Percentiles rank a stretch among this genome's conserved stretches.
phyloP scores from a whole-genome alignment of 2,888 invertebrate species.

The Drosophila bunnanda region DNA sequence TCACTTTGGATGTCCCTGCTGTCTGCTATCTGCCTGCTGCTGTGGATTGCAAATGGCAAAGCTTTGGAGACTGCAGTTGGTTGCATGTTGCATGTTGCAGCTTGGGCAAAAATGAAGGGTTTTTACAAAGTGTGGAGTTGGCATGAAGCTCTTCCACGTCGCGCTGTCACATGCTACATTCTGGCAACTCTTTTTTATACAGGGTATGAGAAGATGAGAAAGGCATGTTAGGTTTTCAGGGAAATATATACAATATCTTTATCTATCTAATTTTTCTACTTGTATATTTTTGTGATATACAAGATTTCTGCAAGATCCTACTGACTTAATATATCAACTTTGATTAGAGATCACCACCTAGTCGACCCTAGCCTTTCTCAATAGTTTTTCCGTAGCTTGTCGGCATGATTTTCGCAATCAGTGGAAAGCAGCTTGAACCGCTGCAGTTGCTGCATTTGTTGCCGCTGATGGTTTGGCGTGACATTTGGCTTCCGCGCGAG shows the following conservation, averaged over 20 bases:
- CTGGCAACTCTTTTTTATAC: slow-evolving; percentile 42
- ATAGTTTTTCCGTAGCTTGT: slow-evolving; percentile 45
- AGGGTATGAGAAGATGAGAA: neutral
- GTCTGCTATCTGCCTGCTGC: slow-evolving; percentile 20
- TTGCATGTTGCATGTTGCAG: slow-evolving; percentile 44
- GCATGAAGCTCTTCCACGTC: slow-evolving; percentile 23
- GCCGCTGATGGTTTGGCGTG: slow-evolving; percentile 50
- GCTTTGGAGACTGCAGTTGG: slow-evolving; percentile 35
- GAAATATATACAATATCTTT: neutral
- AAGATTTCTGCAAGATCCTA: fast-evolving
- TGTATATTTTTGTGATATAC: neutral
- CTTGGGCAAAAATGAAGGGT: slow-evolving; percentile 32
- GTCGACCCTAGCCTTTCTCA: neutral
- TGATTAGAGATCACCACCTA: neutral
- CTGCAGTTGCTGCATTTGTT: slow-evolving; percentile 42
- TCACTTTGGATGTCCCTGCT: slow-evolving; percentile 34
- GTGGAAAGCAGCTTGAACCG: slow-evolving; percentile 65
- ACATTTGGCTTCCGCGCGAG: slow-evolving; percentile 63
- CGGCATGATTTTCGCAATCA: slow-evolving; percentile 70
- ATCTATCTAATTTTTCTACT: fast-evolving
- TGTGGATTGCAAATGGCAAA: slow-evolving; percentile 43
- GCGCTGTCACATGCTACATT: slow-evolving; percentile 52
- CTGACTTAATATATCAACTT: too few species aligned
- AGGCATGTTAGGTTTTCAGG: neutral
- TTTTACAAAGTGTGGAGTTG: slow-evolving; percentile 4